Evolutionary conservation across 2,888 invertebrate species (phyloP).

Genomic region (Tetragnatha montana): DNA sequence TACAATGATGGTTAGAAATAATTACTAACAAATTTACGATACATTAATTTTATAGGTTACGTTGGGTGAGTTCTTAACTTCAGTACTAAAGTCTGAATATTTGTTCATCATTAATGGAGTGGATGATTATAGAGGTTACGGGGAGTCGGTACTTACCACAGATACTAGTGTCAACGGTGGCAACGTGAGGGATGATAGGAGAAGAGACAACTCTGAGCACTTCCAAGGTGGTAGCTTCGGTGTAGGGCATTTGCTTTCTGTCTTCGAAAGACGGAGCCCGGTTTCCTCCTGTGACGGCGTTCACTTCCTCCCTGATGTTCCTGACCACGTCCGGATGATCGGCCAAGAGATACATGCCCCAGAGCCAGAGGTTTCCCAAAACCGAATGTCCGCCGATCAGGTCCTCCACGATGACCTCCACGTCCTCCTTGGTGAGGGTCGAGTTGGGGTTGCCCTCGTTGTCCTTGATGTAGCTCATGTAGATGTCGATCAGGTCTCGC

Average conservation of each 20-base stretch:
- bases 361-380: conserved; percentile 88
- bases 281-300: conserved; percentile 74
- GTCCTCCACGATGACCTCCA: conserved; percentile 77
- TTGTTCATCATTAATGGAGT: no score
- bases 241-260: conserved; percentile 84
- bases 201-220: conserved; percentile 87
- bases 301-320: conserved; percentile 83
- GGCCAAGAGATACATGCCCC: conserved; percentile 80
- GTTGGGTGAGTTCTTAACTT: no score
- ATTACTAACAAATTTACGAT: neutral
- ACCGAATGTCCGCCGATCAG: conserved; percentile 92
- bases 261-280: conserved; percentile 79
- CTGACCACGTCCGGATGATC: conserved; percentile 80
- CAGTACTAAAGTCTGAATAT: neutral
- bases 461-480: conserved; percentile 63
- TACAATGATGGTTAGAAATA: neutral
- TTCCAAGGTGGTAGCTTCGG: conserved; percentile 88
- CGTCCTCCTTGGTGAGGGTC: conserved; percentile 64
- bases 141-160: conserved; percentile 78
- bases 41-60: no score
- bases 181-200: conserved; percentile 92
- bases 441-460: conserved; percentile 41
- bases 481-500: conserved; percentile 70
- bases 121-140: neutral
- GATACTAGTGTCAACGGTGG: conserved; percentile 85